phyloP scores from a whole-genome alignment of 2,888 invertebrate species.

The Drosophila ezoana region DNA sequence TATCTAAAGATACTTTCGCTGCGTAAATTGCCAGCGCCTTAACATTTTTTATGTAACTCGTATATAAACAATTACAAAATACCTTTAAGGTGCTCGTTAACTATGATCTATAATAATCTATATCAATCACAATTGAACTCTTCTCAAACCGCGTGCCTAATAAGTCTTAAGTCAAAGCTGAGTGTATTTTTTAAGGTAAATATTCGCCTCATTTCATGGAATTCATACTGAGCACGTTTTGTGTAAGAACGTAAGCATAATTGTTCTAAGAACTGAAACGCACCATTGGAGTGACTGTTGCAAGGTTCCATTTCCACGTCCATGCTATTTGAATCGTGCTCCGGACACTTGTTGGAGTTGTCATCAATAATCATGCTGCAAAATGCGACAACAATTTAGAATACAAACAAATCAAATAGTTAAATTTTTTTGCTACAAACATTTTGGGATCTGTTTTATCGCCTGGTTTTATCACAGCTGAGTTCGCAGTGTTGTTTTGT shows the following conservation, averaged over 20 bases:
- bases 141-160: too few species aligned
- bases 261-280: slow-evolving; percentile 13
- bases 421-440: slow-evolving; percentile 30
- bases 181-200: too few species aligned
- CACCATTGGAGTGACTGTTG: slow-evolving; percentile 84
- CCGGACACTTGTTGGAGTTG: slow-evolving; percentile 83
- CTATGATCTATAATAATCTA: too few species aligned
- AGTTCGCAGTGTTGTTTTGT: slow-evolving; percentile 76
- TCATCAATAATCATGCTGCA: slow-evolving; percentile 87
- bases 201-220: too few species aligned
- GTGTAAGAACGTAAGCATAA: background rate
- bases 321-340: slow-evolving; percentile 82
- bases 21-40: too few species aligned
- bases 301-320: slow-evolving; percentile 85
- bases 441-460: slow-evolving; percentile 79
- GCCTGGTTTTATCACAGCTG: slow-evolving; percentile 82
- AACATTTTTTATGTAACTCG: too few species aligned
- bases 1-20: too few species aligned
- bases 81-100: too few species aligned
- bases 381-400: background rate
- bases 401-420: background rate
- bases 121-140: too few species aligned
- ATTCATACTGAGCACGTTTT: too few species aligned
- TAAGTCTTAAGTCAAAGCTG: too few species aligned
- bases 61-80: too few species aligned